Conservation (phyloP, 2,888 invertebrate species). For the Dusona sp. region DNA sequence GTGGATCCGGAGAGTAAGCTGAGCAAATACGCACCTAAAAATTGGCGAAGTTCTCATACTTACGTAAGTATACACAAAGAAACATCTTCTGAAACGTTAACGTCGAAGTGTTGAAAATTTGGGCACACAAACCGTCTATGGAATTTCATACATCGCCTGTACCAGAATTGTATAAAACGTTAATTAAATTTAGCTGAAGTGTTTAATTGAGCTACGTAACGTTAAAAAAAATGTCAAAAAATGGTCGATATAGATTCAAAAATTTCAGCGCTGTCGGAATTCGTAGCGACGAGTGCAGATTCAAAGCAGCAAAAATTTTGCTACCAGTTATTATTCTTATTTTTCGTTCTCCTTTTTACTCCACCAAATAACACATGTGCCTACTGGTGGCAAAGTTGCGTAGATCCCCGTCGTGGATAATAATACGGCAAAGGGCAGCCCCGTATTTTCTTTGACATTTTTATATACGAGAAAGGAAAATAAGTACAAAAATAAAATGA, state of each 20-base stretch:
- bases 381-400: slow-evolving; percentile 59
- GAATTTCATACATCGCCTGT: neutral
- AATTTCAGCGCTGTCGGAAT: too few relatives aligned
- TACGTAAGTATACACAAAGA: slow-evolving; percentile 88
- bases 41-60: slow-evolving; percentile 97
- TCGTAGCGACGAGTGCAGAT: neutral
- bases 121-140: neutral
- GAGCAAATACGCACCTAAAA: slow-evolving; percentile 98
- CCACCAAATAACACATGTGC: slow-evolving; percentile 43
- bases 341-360: slow-evolving; percentile 17
- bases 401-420: slow-evolving; percentile 61
- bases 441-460: slow-evolving; percentile 61
- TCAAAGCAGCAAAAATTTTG: neutral
- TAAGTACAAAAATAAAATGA: slow-evolving; percentile 8
- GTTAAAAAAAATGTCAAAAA: neutral
- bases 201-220: too few relatives aligned
- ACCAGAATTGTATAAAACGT: neutral
- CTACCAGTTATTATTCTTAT: neutral
- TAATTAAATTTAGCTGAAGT: too few relatives aligned
- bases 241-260: neutral
- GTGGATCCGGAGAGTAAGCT: slow-evolving; percentile 97
- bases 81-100: neutral
- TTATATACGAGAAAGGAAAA: slow-evolving; percentile 52
- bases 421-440: slow-evolving; percentile 61
- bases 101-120: neutral